Conservation (phyloP, 2,888 invertebrate species). For the Cybosia mesomella region DNA sequence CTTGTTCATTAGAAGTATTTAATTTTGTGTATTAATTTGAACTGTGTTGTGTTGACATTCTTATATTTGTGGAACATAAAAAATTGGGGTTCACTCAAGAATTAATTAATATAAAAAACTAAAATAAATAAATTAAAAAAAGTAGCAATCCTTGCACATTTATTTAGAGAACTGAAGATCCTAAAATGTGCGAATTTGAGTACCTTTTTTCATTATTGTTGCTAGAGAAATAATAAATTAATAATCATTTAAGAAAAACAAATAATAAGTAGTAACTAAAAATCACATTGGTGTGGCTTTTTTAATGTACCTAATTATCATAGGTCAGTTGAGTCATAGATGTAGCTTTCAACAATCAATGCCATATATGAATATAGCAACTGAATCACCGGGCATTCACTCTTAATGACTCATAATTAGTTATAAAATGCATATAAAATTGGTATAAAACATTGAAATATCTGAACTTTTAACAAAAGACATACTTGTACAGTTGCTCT, state of each 20-base stretch:
- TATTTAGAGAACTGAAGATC: no score
- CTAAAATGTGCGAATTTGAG: no score
- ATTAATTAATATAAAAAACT: no score
- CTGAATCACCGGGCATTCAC: conserved; percentile 54
- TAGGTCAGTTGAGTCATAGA: conserved; percentile 49
- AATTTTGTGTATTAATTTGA: no score
- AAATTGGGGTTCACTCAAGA: no score
- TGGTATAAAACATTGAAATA: conserved; percentile 13
- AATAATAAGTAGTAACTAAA: background rate
- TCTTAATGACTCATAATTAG: conserved; percentile 43
- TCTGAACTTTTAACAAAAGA: background rate
- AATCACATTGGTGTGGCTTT: background rate
- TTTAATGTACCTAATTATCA: conserved; percentile 20
- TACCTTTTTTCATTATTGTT: no score
- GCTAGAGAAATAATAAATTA: no score
- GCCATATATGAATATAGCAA: conserved; percentile 46
- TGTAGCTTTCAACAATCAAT: conserved; percentile 51
- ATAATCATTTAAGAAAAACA: background rate
- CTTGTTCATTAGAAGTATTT: no score
- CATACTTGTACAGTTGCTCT: background rate
- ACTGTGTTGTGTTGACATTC: no score
- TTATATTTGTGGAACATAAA: no score
- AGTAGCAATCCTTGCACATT: no score
- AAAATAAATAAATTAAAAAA: no score
- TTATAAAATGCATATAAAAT: conserved; percentile 28